phyloP scores from a whole-genome alignment of 2,113 vertebrate species.

The Phalacrocorax brasilianus region DNA sequence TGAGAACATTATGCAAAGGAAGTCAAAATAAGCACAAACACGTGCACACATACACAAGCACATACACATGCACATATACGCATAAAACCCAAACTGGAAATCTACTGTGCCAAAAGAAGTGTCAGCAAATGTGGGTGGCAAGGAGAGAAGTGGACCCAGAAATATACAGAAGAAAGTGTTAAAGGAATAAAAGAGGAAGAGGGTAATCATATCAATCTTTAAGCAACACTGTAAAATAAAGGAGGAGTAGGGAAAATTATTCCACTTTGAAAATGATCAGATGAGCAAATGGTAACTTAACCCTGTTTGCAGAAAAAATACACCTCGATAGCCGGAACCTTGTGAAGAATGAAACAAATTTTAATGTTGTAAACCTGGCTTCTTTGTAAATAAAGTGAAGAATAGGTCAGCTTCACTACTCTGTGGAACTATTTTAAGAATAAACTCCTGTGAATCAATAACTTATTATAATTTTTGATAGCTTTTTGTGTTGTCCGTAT shows the following conservation, averaged over 20 bases:
- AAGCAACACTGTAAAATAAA: neutral
- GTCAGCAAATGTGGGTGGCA: conserved; percentile 35
- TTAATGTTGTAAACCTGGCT: neutral
- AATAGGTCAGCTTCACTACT: neutral
- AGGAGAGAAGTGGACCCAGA: conserved; percentile 20
- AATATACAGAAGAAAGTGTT: neutral
- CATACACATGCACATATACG: neutral
- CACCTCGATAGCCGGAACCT: neutral
- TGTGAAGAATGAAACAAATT: neutral
- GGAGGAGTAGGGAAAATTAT: neutral
- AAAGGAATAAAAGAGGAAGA: neutral
- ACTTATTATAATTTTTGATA: neutral
- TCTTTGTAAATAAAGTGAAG: neutral
- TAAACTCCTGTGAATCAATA: neutral
- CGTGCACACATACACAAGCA: neutral
- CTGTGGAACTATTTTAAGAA: neutral
- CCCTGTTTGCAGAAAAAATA: neutral
- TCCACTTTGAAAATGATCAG: neutral
- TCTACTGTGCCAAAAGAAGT: conserved; percentile 47
- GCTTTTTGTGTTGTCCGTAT: neutral
- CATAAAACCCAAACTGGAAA: neutral
- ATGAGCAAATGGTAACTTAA: neutral
- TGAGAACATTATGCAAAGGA: conserved; percentile 47
- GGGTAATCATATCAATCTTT: neutral
- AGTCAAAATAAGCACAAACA: conserved; percentile 25